A percentile compares a stretch with the other conserved stretches of the same genome.
Evolutionary conservation across 2,888 invertebrate genomes (phyloP).

Genomic region (Calliphora vomitoria): DNA sequence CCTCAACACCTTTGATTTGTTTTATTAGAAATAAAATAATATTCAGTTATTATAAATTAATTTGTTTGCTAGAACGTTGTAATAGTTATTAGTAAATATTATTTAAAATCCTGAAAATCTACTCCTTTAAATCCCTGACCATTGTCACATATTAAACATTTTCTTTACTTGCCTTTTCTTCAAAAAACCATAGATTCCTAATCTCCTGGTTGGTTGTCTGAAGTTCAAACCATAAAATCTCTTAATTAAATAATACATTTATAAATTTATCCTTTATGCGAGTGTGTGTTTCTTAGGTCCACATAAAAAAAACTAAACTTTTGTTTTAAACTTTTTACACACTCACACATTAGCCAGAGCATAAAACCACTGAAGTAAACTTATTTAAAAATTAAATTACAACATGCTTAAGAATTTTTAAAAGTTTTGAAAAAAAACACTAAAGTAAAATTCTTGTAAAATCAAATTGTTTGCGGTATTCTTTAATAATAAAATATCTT

Average conservation of each 20-base stretch:
- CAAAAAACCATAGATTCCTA: not conserved
- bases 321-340: conserved; percentile 32
- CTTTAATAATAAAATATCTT: not conserved
- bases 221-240: conserved; percentile 55
- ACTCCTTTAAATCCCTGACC: not conserved
- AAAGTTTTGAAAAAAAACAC: not conserved
- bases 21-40: too few relatives aligned
- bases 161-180: not conserved
- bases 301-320: conserved; percentile 26
- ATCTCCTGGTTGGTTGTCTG: conserved; percentile 6
- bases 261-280: conserved; percentile 19
- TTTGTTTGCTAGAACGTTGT: too few relatives aligned
- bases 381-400: conserved; percentile 26
- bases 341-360: not conserved
- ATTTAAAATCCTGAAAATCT: not conserved
- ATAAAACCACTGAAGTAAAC: conserved; percentile 32
- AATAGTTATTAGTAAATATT: too few relatives aligned
- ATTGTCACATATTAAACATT: not conserved
- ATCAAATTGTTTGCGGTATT: conserved; percentile 14
- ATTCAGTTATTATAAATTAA: too few relatives aligned
- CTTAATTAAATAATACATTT: conserved; percentile 57
- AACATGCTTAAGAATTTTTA: conserved; percentile 29
- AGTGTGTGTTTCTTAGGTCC: conserved; percentile 2
- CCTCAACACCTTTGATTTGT: too few relatives aligned
- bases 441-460: conserved; percentile 8